Evolutionary conservation across 1,140 invertebrate genomes (phyloP), one percentile per base, ranked within the genome.

Genomic region (Scaptomyza graminum): DNA sequence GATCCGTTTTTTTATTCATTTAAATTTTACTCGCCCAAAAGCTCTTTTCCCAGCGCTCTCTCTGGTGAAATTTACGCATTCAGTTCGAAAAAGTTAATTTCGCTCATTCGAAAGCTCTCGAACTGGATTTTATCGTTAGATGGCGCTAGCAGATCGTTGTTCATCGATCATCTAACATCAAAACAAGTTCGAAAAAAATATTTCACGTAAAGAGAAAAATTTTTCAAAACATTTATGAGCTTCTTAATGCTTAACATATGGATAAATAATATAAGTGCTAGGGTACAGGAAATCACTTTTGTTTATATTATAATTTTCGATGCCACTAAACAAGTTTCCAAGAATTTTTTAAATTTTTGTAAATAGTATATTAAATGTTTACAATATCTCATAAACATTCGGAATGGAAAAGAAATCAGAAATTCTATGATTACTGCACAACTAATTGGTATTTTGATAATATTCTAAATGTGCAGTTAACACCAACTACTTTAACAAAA

Each of bases 51-150:
- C 62, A 46, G 80, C 80, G 80, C 72, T 44, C 72, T 79, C 72
- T 84, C 41, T 39, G 11, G 39, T 3, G 7, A 66, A 67, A 54
- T n/a, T 47, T 8, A 0, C 0, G 11, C 15, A 31, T 2, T 56
- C 3, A 34, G 16, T 79, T 67, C 75, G 79, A 83, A 78, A 83
- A 83, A 74, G 70, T 64, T 74, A 9, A 11, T 5, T 9, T 13
- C 3, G 0, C 8, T 6, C 7, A 7, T 54, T 54, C 77, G 63
- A 87, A 85, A 87, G 77, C 81, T 88, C 71, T 65, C 8, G 8
- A 15, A 9, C 0, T 1, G 7, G 0, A 31, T 59, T 18, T 12
- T 28, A 6, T 0, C 82, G 49, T 12, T 47, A 83, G 82, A 62
- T 88, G 82, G 83, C 82, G 79, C 65, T 61, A 64, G 46, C 1